Percentiles rank a stretch among this genome's conserved stretches.
Evolutionary conservation across 2,113 vertebrate genomes (phyloP).

Genomic region (Sinocyclocheilus maitianheensis): DNA sequence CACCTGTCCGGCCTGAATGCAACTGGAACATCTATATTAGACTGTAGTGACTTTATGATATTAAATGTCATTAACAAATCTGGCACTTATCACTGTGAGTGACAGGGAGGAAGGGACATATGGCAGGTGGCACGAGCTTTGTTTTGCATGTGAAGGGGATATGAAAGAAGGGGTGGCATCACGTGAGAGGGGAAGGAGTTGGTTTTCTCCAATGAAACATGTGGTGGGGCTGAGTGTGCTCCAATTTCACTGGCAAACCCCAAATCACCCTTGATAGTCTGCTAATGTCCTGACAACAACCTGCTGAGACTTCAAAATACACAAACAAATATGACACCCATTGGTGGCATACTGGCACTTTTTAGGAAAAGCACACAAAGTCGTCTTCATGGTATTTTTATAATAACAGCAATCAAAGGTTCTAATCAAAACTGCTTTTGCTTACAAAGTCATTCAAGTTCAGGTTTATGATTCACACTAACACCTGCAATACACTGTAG

Average conservation of each 20-base stretch:
- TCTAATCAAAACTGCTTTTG: background rate
- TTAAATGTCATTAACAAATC: constrained; percentile 29
- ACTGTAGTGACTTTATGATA: constrained; percentile 1
- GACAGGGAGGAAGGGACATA: constrained; percentile 11
- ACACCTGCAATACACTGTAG: background rate
- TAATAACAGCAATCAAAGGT: background rate
- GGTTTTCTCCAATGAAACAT: constrained; percentile 29
- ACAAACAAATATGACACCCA: background rate
- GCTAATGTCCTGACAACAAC: constrained; percentile 23
- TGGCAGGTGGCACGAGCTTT: constrained; percentile 31
- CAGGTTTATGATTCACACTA: background rate
- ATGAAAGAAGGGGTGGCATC: background rate
- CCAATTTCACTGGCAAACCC: constrained; percentile 9
- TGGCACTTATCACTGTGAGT: background rate
- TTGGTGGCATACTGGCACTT: background rate
- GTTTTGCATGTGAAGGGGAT: constrained; percentile 10
- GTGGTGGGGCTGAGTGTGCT: background rate
- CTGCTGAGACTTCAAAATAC: background rate
- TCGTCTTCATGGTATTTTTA: too few species aligned
- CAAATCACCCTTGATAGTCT: constrained; percentile 5
- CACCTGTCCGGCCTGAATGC: background rate
- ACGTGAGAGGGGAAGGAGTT: background rate
- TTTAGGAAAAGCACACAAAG: background rate
- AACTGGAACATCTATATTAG: constrained; percentile 9
- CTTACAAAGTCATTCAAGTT: background rate